Conservation (phyloP, 2,888 invertebrate species). For the Drosophila testacea region DNA sequence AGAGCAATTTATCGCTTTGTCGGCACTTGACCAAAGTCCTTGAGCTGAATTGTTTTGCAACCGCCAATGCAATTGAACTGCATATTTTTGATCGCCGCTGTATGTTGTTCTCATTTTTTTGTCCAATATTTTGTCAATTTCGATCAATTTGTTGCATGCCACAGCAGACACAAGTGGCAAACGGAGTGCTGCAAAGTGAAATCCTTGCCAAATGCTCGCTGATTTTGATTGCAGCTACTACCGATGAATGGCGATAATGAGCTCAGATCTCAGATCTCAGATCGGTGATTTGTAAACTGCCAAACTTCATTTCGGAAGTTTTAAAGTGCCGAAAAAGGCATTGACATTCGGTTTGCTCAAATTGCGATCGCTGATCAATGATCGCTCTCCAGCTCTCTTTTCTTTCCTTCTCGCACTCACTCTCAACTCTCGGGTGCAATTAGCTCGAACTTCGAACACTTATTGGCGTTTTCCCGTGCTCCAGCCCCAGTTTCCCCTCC, state of each 20-base stretch:
- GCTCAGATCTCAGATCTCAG: conserved; percentile 19
- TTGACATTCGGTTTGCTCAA: conserved; percentile 71
- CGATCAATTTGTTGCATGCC: conserved; percentile 80
- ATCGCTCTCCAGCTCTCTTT: conserved; percentile 31
- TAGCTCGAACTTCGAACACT: conserved; percentile 76
- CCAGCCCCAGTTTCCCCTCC: neutral
- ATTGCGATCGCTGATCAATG: conserved; percentile 63
- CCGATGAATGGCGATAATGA: conserved; percentile 76
- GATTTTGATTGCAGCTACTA: conserved; percentile 67
- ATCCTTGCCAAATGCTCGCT: conserved; percentile 63
- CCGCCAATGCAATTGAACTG: conserved; percentile 78
- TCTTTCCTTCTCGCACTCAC: conserved; percentile 18
- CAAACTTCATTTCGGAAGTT: conserved; percentile 74
- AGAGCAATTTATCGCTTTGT: conserved; percentile 59
- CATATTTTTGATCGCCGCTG: conserved; percentile 59
- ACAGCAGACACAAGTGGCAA: conserved; percentile 48
- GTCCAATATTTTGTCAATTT: conserved; percentile 75
- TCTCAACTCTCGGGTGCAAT: conserved; percentile 66
- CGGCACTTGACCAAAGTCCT: conserved; percentile 77
- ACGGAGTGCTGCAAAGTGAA: conserved; percentile 51
- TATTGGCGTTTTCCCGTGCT: conserved; percentile 71
- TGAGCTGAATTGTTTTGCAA: conserved; percentile 73
- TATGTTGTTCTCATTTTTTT: conserved; percentile 40
- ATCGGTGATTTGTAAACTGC: conserved; percentile 81
- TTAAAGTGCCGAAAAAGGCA: conserved; percentile 78